Base-by-base conservation (phyloP, 2,797 vertebrate genomes). In the Sebastes taczanowskii region DNA sequence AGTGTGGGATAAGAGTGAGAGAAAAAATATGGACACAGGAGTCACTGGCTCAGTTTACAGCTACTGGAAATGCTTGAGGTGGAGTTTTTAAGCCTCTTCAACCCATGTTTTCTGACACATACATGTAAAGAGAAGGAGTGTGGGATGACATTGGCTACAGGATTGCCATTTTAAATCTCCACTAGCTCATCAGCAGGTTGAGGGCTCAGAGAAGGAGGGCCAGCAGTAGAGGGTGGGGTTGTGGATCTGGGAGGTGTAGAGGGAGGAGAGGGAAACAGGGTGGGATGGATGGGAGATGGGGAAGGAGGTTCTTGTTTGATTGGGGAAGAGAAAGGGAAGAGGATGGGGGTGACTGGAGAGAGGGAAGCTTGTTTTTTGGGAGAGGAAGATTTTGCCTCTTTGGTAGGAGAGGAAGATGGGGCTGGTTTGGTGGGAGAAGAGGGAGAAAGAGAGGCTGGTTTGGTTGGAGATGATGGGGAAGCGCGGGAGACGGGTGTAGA, bases 241-340 rank as follows among this genome's bases (percentile, higher is more conserved):
- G 84, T 72, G 62, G 80, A 70, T 64, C 20, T 88, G 60, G 80
- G 70, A 75, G 90, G 90, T 25, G 96, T 89, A 74, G 92, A 88
- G n/a, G 93, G 71, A 88, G 85, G 91, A 38, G 90, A 92, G 46
- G 89, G 89, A 74, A 94, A 93, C 78, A 92, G 86, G 59, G 90
- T 78, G 22, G 92, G 87, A 5, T 86, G 90, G 78, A 85, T 63
- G 27, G 82, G 64, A 14, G 77, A 72, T 0, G 89, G 83, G 9
- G 90, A 81, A 14, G 89, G 56, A n/a, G 85, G 77, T 8, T 86
- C 84, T 25, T 35, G 84, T 75, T 81, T 59, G 55, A 67, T 73
- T 4, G 84, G 86, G 52, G 88, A 85, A 7, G 80, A 85, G 34
- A 69, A 80, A 3, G 86, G 89, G 52, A 86, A 86, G 61, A 89